Base-by-base conservation (phyloP, 2,797 vertebrate species). In the Novumbra hubbsi region DNA sequence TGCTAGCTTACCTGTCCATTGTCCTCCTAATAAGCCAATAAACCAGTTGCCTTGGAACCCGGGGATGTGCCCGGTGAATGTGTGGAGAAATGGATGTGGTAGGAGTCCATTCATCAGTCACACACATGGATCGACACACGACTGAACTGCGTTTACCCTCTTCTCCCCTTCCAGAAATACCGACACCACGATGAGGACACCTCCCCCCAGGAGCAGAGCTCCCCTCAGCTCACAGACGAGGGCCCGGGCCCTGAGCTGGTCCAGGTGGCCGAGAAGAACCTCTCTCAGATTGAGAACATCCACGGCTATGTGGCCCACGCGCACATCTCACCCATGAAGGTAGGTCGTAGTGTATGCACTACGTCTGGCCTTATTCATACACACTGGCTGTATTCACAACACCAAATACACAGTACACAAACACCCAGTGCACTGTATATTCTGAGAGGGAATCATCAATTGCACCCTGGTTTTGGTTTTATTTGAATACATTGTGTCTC, bases 321-420 rank as follows among this genome's bases (percentile, higher is more conserved):
- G 68, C 98, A 98, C 85, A 97, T 98, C 92, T 98, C 97, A 0
- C 97, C 98, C 27, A 88, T 98, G 90, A 99, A 99, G 96, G 98
- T 98, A 96, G 19, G 15, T 11, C 16, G 14, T 21, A 38, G 12
- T 17, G 12, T 21, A 38, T 17, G 3, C 50, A 8, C 19, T 49
- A 30, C 27, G 15, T 63, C 2, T 30, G 9, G 5, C 3, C 9
- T 45, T 45, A 6, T 45, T 11, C 1, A 45, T 45, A 12, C 41
- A 38, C 34, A 38, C 34, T 38, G 34, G 34, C 34, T 38, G 34
- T 38, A 5, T 38, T 6, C 34, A 38, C 34, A 38, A 38, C 34
- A 5, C 34, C 8, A 38, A 38, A 38, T 45, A 14, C 34, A 38
- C 34, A 38, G 34, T 38, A 38, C 34, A 38, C 8, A 3, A 3